Percentiles rank a stretch among this genome's conserved stretches.
Evolutionary conservation across 2,113 vertebrate species (phyloP).

Genomic region (Salvelinus sp.): DNA sequence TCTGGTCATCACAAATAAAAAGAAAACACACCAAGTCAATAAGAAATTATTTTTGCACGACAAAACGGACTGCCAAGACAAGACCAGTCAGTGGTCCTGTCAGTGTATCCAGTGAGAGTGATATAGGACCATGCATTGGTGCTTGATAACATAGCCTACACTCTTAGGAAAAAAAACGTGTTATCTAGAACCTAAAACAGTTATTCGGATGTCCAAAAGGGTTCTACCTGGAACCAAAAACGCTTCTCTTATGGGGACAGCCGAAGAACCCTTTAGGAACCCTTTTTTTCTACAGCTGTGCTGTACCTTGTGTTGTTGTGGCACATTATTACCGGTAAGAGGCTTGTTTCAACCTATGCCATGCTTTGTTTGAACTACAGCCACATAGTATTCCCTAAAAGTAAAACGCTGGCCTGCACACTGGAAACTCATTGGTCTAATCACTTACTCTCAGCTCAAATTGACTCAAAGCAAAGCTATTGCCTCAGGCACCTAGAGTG

Average conservation of each 20-base stretch:
- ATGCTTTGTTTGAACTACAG: background rate
- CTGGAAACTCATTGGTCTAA: background rate
- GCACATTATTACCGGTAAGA: slow-evolving; percentile 45
- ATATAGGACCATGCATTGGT: slow-evolving; percentile 18
- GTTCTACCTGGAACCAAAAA: too few species aligned
- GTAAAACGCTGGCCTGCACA: background rate
- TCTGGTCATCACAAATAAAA: background rate
- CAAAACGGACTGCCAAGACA: background rate
- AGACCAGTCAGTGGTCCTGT: background rate
- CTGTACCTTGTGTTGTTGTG: slow-evolving; percentile 7
- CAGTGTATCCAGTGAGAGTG: background rate
- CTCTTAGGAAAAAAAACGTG: too few species aligned
- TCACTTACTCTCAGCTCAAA: too few species aligned
- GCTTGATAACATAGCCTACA: slow-evolving; percentile 6
- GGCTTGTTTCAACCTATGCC: slow-evolving; percentile 16
- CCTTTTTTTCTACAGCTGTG: background rate
- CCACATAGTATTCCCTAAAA: too few species aligned
- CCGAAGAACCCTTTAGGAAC: too few species aligned
- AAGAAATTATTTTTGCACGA: background rate
- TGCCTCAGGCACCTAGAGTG: too few species aligned
- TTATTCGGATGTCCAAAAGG: too few species aligned
- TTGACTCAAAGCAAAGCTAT: too few species aligned
- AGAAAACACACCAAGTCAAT: background rate
- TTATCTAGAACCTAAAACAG: too few species aligned
- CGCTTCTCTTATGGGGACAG: too few species aligned